Conservation (phyloP, 2,113 vertebrate species). For the Microtus montanus region DNA sequence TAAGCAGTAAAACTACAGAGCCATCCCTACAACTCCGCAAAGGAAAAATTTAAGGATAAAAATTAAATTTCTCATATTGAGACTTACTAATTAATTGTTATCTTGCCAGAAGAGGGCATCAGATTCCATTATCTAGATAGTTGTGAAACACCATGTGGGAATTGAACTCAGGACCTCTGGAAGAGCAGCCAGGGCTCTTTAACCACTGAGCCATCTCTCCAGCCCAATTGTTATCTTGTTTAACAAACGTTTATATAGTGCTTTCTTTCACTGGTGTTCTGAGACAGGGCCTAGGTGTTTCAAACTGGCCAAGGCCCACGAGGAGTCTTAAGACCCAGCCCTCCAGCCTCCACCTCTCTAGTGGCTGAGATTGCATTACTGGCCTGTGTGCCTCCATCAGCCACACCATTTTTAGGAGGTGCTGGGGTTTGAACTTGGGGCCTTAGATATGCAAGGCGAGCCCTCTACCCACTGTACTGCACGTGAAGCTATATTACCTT, state of each 20-base stretch:
- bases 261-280: neutral
- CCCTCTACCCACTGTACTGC: neutral
- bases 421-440: neutral
- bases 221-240: neutral
- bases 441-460: neutral
- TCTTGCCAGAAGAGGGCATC: neutral
- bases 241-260: neutral
- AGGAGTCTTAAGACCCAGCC: too few species aligned
- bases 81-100: neutral
- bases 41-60: constrained; percentile 8
- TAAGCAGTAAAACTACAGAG: neutral
- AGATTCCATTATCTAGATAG: neutral
- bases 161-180: neutral
- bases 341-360: neutral
- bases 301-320: too few species aligned
- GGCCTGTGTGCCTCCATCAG: neutral
- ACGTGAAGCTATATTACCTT: neutral
- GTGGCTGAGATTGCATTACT: neutral
- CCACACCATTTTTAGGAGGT: neutral
- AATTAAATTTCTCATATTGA: constrained; percentile 4
- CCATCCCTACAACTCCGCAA: neutral
- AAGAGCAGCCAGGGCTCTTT: neutral
- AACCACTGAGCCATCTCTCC: neutral
- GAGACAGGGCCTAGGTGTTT: neutral
- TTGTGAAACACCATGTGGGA: neutral